Percentiles rank a stretch among this genome's conserved stretches.
Evolutionary conservation across 2,113 vertebrate species (phyloP).

Genomic region (Ophiodon elongatus): DNA sequence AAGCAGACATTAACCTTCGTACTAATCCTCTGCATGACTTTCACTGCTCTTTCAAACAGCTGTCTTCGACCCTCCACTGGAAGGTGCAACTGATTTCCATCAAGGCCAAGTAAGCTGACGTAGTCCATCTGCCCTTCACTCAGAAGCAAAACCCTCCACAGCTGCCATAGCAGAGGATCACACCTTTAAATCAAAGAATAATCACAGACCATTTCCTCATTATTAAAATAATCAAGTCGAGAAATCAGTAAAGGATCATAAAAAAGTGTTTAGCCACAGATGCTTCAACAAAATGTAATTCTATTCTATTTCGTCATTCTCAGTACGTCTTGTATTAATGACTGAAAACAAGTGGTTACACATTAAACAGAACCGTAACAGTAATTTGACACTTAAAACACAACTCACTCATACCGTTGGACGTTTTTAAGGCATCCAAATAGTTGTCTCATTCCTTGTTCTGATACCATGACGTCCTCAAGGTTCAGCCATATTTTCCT

Average conservation of each 20-base stretch:
- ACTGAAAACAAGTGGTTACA: background rate
- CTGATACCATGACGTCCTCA: background rate
- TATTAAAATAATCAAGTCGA: background rate
- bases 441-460: constrained; percentile 33
- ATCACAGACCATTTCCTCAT: background rate
- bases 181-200: background rate
- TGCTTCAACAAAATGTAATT: too few relatives aligned
- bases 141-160: constrained; percentile 38
- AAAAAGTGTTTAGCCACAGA: background rate
- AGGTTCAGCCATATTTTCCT: background rate
- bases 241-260: background rate
- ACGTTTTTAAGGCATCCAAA: constrained; percentile 20
- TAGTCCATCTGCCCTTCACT: constrained; percentile 14
- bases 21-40: background rate
- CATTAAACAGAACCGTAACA: background rate
- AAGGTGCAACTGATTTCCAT: constrained; percentile 36
- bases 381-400: background rate
- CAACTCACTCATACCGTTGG: constrained; percentile 19
- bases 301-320: background rate
- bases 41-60: constrained; percentile 32
- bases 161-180: constrained; percentile 25
- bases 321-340: background rate
- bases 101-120: background rate
- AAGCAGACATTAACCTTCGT: constrained; percentile 25
- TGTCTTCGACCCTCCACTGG: constrained; percentile 7